Base-by-base conservation (phyloP, 2,797 vertebrate species). In the Danio albolineatus region DNA sequence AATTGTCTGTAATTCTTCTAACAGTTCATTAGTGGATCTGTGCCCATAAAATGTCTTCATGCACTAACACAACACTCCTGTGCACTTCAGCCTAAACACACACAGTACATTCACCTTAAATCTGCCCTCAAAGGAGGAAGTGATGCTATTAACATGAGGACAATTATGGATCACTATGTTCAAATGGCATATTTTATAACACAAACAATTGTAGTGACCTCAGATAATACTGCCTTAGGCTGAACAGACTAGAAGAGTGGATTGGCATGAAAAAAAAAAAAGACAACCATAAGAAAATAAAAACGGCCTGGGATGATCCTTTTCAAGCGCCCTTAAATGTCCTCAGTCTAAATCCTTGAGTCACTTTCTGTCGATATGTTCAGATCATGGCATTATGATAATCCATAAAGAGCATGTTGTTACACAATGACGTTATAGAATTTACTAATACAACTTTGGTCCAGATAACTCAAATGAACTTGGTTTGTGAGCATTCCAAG, bases 351-450 rank as follows among this genome's bases (percentile, higher is more conserved):
- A 70, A 39, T 39, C 49, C 36, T 36, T 12, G 10, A 51, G 9
- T 69, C 46, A 10, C 5, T 60, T 73, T 73, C 48, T 73, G 44
- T 14, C 19, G 19, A 19, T 28, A 28, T 28, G 28, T 56, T 71
- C 8, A 19, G 7, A 71, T n/a, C 53, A 71, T 13, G n/a, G 51
- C 69, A 71, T 71, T 43, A 71, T 71, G 6, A 71, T 56, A 71
- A 71, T 71, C 38, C 69, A 56, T 56, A 56, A 39, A 71, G 17
- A 54, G n/a, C 67, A 56, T 54, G 13, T 7, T 43, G 12, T 56
- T 56, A 56, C 39, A 71, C 51, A 71, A 56, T 43, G 7, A 41
- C 19, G 7, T 16, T 38, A 64, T n/a, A 43, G 0, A 10, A 39
- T 43, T 10, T 14, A 43, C 51, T 56, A 39, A 71, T 54, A 19